Evolutionary conservation across 2,797 vertebrate genomes (phyloP).

Genomic region (Rachycentron canadum): DNA sequence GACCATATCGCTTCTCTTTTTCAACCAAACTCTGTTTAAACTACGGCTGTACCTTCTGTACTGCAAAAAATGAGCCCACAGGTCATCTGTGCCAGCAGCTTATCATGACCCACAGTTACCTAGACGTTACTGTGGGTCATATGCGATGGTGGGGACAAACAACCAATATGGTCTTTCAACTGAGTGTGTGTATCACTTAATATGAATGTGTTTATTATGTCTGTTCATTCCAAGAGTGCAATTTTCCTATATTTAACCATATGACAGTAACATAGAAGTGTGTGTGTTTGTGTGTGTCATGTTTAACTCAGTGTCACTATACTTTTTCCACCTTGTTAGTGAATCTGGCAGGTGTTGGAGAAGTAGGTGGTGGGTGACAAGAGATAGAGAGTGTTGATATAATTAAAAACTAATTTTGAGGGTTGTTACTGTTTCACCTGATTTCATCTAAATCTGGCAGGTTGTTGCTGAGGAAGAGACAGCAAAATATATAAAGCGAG

Average conservation of each 20-base stretch:
- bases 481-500: conserved; percentile 1
- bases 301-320: conserved; percentile 4
- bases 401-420: conserved; percentile 57
- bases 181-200: neutral
- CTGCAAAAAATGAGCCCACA: neutral
- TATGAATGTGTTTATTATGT: conserved; percentile 35
- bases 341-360: conserved; percentile 28
- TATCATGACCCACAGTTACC: neutral
- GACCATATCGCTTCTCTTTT: too few relatives aligned
- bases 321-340: conserved; percentile 33
- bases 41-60: neutral
- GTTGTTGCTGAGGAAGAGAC: conserved; percentile 36
- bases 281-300: neutral
- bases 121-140: too few relatives aligned
- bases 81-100: neutral
- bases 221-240: conserved; percentile 49
- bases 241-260: conserved; percentile 54
- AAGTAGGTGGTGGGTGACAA: conserved; percentile 39
- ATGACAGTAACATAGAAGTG: conserved; percentile 16
- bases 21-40: too few relatives aligned
- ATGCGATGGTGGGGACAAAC: neutral
- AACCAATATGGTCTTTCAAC: neutral
- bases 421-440: conserved; percentile 61
- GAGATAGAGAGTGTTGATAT: conserved; percentile 44
- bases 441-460: conserved; percentile 56